Evolutionary conservation across 1,140 invertebrate genomes (phyloP), one percentile per base, ranked within the genome.

Genomic region (Anthonomus grandis): DNA sequence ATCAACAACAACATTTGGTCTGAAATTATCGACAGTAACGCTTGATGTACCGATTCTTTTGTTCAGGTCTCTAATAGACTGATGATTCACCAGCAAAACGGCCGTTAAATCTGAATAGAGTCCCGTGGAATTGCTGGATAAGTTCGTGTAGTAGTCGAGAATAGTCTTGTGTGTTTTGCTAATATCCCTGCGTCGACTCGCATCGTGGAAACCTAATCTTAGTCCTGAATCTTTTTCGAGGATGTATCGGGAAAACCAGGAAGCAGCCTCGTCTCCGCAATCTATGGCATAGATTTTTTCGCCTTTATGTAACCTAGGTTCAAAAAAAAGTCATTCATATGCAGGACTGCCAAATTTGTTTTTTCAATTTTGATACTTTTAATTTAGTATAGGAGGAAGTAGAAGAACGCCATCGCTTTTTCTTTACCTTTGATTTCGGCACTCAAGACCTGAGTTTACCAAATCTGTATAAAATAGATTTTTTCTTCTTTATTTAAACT

Each of bases 1-100:
- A 61, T 81, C 79, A 5, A 89, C 74, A 0, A 88, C 74, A 52
- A 89, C 82, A 70, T 87, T 89, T 0, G 82, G 79, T 31, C 86
- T 75, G 67, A 89, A 89, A 48, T 81, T 71, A 47, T 79, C 63
- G 4, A 78, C 51, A n/a, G 76, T 72, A 1, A 84, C 76, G 15
- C 75, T 68, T 12, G 80, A 73, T 72, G 18, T 78, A 67, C 8
- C 86, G 47, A 50, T 79, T 74, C 8, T 55, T 73, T 78, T 70
- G 67, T 85, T 86, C 41, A 87, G 66, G 19, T 87, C 85, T 0
- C 77, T 65, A 1, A 87, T 71, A 0, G 86, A 87, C 0, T 78
- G 73, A 53, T 83, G 76, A 53, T 84, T 85, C 19, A 86, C 75
- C 13, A 87, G 48, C 42, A 79, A 37, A 6, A 67, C 41, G 27